Conservation (phyloP, 2,113 vertebrate species). For the Aptenodytes forsteri region DNA sequence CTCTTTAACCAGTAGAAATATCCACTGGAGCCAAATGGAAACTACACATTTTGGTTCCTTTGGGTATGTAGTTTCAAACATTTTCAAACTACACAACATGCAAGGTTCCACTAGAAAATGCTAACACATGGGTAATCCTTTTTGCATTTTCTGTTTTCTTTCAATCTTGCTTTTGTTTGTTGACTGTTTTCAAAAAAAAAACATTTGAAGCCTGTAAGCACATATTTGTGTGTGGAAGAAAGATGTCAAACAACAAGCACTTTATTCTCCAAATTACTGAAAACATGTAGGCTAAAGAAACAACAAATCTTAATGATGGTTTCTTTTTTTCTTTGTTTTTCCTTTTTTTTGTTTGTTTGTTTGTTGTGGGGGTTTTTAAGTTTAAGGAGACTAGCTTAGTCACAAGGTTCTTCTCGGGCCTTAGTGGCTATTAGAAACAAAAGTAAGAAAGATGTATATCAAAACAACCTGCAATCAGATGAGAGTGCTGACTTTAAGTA, state of each 20-base stretch:
- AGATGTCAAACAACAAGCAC: background rate
- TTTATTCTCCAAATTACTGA: slow-evolving; percentile 24
- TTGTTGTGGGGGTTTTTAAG: background rate
- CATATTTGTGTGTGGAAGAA: background rate
- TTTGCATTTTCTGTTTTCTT: background rate
- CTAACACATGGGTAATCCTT: background rate
- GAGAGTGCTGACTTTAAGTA: background rate
- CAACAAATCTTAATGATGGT: background rate
- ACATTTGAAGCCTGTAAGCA: background rate
- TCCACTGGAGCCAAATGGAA: background rate
- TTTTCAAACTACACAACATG: background rate
- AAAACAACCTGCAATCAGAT: background rate
- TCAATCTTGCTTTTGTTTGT: background rate
- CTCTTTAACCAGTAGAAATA: background rate
- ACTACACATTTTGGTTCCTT: background rate
- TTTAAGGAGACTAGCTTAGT: background rate
- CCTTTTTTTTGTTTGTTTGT: fast-evolving
- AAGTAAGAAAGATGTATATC: background rate
- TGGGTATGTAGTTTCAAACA: background rate
- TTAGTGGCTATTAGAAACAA: background rate
- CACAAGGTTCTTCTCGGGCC: background rate
- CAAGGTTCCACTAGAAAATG: background rate
- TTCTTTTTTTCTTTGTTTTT: background rate
- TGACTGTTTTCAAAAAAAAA: background rate
- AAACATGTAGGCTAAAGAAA: background rate